A percentile compares a stretch with the other conserved stretches of the same genome.
Conservation (phyloP, 1,140 invertebrate genomes). For the Rhopalosiphum maidis region DNA sequence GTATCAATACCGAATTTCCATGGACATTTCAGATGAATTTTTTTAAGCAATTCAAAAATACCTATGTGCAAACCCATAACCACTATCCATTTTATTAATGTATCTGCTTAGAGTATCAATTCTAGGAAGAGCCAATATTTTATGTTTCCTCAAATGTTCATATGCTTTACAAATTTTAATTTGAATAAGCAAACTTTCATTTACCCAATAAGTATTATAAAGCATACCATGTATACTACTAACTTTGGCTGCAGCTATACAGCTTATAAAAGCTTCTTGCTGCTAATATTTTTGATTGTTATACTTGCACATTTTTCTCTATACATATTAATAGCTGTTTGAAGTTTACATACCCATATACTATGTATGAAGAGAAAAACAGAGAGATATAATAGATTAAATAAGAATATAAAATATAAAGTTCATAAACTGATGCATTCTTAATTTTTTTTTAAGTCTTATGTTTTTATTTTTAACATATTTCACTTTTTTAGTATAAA, state of each 20-base stretch:
- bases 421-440: background rate
- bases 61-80: too few relatives aligned
- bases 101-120: too few relatives aligned
- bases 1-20: too few relatives aligned
- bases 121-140: too few relatives aligned
- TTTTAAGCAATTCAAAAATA: too few relatives aligned
- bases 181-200: slow-evolving; percentile 58
- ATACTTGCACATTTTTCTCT: background rate
- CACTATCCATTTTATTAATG: too few relatives aligned
- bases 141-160: too few relatives aligned
- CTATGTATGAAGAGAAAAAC: background rate
- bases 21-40: too few relatives aligned
- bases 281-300: background rate
- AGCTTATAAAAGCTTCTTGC: background rate
- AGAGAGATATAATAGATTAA: background rate
- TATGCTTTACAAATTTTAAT: too few relatives aligned
- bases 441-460: background rate
- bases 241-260: background rate
- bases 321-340: background rate
- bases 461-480: background rate
- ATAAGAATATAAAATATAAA: background rate
- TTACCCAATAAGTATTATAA: slow-evolving; percentile 58
- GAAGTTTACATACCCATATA: background rate
- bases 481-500: background rate
- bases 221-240: background rate